phyloP scores from a whole-genome alignment of 2,888 invertebrate genomes.

The Petrophora chlorosata region DNA sequence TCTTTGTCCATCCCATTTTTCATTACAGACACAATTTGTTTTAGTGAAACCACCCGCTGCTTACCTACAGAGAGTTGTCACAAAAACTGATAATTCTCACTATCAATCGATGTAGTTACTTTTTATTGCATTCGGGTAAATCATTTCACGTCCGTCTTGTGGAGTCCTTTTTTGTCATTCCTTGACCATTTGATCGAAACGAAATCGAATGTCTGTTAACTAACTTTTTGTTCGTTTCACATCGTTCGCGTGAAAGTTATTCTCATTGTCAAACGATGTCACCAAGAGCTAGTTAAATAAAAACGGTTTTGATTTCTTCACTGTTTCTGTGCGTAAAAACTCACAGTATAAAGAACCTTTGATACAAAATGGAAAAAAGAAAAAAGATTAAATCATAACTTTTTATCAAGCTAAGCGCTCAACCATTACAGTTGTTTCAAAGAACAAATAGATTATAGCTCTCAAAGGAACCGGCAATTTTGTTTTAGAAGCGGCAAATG shows the following conservation, averaged over 20 bases:
- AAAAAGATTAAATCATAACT: slow-evolving; percentile 62
- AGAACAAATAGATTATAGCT: slow-evolving; percentile 83
- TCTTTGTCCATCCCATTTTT: slow-evolving; percentile 1
- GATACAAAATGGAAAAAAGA: slow-evolving; percentile 20
- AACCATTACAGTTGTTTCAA: slow-evolving; percentile 80
- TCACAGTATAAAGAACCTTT: slow-evolving; percentile 5
- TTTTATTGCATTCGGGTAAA: slow-evolving; percentile 27
- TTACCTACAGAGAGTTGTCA: slow-evolving; percentile 15
- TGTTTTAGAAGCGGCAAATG: slow-evolving; percentile 81
- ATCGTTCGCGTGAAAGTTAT: slow-evolving; percentile 54
- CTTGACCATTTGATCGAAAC: slow-evolving; percentile 58
- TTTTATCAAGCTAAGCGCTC: slow-evolving; percentile 75
- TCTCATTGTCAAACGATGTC: slow-evolving; percentile 48
- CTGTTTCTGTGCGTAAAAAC: slow-evolving; percentile 30
- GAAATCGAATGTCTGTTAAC: slow-evolving; percentile 55
- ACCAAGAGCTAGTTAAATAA: slow-evolving; percentile 31
- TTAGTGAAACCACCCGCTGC: slow-evolving; percentile 7
- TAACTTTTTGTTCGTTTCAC: slow-evolving; percentile 53
- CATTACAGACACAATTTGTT: slow-evolving; percentile 7
- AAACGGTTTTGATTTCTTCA: slow-evolving; percentile 7
- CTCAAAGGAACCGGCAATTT: slow-evolving; percentile 83
- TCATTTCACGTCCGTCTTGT: slow-evolving; percentile 40
- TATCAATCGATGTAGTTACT: slow-evolving; percentile 15
- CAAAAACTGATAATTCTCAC: slow-evolving; percentile 30
- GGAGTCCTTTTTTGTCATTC: slow-evolving; percentile 63